These are phyloP conservation scores for Endotricha flammealis DNA, from an alignment of 2,888 invertebrate species.

Conservation along the genomic window DNA sequence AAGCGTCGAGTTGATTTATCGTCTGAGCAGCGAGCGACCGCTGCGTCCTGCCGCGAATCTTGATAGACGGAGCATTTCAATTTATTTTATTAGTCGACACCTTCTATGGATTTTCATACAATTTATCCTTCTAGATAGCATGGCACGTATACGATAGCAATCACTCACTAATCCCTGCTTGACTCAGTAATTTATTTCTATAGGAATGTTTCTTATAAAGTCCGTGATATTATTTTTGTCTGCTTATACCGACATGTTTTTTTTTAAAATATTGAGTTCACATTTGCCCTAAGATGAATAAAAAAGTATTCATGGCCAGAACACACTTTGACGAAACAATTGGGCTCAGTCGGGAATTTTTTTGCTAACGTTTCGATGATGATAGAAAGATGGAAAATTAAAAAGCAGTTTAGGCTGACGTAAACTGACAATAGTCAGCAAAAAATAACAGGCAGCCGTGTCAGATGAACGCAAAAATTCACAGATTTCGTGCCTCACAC, in stretches of 20 bases:
- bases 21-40: slow-evolving; percentile 49
- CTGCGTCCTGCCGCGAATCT: slow-evolving; percentile 57
- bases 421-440: slow-evolving; percentile 21
- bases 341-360: too few species aligned
- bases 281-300: too few species aligned
- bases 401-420: slow-evolving; percentile 26
- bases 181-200: too few species aligned
- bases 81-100: slow-evolving; percentile 71
- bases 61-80: slow-evolving; percentile 71
- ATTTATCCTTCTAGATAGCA: too few species aligned
- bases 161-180: too few species aligned
- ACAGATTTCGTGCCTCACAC: too few species aligned
- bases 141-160: too few species aligned
- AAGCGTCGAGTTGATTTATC: slow-evolving; percentile 72
- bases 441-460: slow-evolving; percentile 26
- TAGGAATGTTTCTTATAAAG: too few species aligned
- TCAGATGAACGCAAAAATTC: slow-evolving; percentile 11
- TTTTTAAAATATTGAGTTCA: slow-evolving; percentile 33
- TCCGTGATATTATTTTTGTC: too few species aligned
- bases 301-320: too few species aligned
- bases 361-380: too few species aligned
- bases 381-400: slow-evolving; percentile 25
- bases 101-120: slow-evolving; percentile 34
- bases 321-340: too few species aligned
- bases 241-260: slow-evolving; percentile 34